A percentile compares a stretch with the other conserved stretches of the same genome.
These are phyloP conservation scores for Acanthornis magna DNA, from an alignment of 2,797 vertebrate species.

Conservation along the genomic window DNA sequence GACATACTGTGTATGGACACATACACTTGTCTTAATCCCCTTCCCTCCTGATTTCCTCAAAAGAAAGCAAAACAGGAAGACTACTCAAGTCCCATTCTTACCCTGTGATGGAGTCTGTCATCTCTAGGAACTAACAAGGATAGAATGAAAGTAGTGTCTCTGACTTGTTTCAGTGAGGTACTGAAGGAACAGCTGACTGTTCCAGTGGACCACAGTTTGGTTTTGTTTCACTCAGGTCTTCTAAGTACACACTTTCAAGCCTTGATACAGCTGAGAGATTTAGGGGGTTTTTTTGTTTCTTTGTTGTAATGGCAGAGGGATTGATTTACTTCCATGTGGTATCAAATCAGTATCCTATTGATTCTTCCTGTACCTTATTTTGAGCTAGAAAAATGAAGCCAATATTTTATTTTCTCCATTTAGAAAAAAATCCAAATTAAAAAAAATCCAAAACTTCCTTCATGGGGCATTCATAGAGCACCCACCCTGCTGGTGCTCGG, in stretches of 20 bases:
- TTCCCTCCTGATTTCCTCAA: background rate
- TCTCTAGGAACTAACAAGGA: background rate
- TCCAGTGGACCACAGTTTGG: background rate
- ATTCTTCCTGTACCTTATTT: background rate
- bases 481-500: background rate
- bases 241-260: background rate
- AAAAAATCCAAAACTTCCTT: background rate
- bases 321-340: background rate
- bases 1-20: background rate
- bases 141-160: background rate
- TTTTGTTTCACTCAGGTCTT: background rate
- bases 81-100: background rate
- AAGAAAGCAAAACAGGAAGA: background rate
- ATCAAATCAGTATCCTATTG: background rate
- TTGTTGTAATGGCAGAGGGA: background rate
- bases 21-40: background rate
- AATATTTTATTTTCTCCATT: background rate
- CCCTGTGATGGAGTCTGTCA: background rate
- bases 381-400: background rate
- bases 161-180: background rate
- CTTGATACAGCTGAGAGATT: background rate
- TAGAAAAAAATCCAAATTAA: background rate
- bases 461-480: background rate
- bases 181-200: background rate
- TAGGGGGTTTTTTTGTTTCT: rapidly evolving